Conservation (phyloP, 1,140 invertebrate species). For the Lasioglossum albipes region DNA sequence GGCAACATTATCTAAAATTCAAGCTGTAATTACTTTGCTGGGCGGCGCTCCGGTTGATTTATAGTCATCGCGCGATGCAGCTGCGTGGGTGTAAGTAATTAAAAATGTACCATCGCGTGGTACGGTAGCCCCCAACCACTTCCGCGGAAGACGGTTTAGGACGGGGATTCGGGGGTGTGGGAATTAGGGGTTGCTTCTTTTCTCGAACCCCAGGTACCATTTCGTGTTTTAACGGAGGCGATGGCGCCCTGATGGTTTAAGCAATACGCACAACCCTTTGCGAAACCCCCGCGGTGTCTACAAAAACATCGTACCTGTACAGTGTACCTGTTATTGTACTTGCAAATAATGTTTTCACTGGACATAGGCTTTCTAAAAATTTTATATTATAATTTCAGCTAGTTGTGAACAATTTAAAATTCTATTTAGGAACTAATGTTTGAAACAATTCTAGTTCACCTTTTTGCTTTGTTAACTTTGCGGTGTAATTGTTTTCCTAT, state of each 20-base stretch:
- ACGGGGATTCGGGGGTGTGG: slow-evolving; percentile 55
- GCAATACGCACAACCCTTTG: slow-evolving; percentile 1
- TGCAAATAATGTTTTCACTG: too few relatives aligned
- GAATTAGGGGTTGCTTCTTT: slow-evolving; percentile 59
- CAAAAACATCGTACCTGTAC: not conserved
- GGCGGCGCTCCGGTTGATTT: slow-evolving; percentile 80
- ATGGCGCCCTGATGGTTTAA: slow-evolving; percentile 33
- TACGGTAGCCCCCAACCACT: slow-evolving; percentile 58
- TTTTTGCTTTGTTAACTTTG: too few relatives aligned
- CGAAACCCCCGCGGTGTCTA: not conserved
- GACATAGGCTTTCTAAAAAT: too few relatives aligned
- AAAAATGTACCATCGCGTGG: slow-evolving; percentile 81
- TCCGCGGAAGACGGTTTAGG: slow-evolving; percentile 58
- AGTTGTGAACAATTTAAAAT: not conserved
- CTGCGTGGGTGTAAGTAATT: slow-evolving; percentile 82
- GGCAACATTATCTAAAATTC: slow-evolving; percentile 82
- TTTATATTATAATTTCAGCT: not conserved
- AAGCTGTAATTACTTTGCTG: slow-evolving; percentile 81
- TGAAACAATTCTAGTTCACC: too few relatives aligned
- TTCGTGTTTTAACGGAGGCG: slow-evolving; percentile 44
- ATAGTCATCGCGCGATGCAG: slow-evolving; percentile 81
- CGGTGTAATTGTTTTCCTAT: too few relatives aligned
- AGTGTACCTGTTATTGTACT: not conserved
- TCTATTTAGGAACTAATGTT: not conserved
- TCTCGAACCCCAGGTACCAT: slow-evolving; percentile 47